Percentiles rank a stretch among this genome's conserved stretches.
Evolutionary conservation across 1,140 invertebrate genomes (phyloP).

Genomic region (Papilio dardanus): DNA sequence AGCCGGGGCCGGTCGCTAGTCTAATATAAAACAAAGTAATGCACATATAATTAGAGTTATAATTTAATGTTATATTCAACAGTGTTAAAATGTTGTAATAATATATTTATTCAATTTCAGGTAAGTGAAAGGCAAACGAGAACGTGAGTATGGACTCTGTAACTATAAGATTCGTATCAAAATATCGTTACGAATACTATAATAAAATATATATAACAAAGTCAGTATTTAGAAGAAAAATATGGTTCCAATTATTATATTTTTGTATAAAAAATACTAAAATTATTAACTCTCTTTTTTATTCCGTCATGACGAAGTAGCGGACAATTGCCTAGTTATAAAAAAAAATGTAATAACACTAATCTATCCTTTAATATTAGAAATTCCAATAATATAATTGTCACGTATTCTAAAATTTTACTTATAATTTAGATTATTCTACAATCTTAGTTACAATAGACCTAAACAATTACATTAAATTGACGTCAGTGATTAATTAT

Average conservation of each 20-base stretch:
- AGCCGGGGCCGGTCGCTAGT: too few relatives aligned
- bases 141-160: slow-evolving; percentile 4
- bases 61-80: not conserved
- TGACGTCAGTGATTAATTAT: not conserved
- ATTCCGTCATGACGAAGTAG: too few relatives aligned
- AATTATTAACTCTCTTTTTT: too few relatives aligned
- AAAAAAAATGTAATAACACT: too few relatives aligned
- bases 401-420: slow-evolving; percentile 5
- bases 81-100: slow-evolving; percentile 1
- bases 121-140: slow-evolving; percentile 26
- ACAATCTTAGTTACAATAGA: not conserved
- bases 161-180: not conserved
- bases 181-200: not conserved
- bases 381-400: too few relatives aligned
- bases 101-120: slow-evolving; percentile 30
- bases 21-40: not conserved
- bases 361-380: too few relatives aligned
- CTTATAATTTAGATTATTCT: not conserved
- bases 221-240: too few relatives aligned
- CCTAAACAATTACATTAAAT: not conserved
- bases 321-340: too few relatives aligned
- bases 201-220: not conserved
- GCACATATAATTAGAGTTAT: not conserved
- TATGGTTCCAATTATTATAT: too few relatives aligned
- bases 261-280: too few relatives aligned